Evolutionary conservation across 2,888 invertebrate species (phyloP), one percentile per base, ranked within the genome.

Genomic region (Steinernema scapterisci): DNA sequence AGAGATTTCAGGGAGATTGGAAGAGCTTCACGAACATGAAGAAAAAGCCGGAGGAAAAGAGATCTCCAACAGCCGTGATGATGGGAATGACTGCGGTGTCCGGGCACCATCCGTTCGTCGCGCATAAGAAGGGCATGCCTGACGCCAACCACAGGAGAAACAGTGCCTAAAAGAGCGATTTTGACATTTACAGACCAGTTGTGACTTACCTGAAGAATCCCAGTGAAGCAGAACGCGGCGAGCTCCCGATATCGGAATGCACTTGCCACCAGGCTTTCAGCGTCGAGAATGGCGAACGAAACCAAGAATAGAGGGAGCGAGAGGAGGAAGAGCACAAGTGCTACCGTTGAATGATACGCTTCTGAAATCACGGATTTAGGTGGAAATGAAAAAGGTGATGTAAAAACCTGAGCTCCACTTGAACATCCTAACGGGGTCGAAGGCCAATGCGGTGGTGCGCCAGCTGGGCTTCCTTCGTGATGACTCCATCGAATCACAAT

Each of bases 41-140:
- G 70, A n/a, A 13, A 21, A 23, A 7, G 45, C 7, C 13, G 9
- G 23, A 70, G 23, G 16, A 13, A 7, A 11, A 44, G 43, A 51
- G 31, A 16, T 81, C 81, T 9, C 83, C 83, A 13, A 81, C 72
- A 9, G 82, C 80, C 3, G 83, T 82, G 9, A 83, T 73, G 25
- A 82, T 73, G 11, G 83, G 83, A 73, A 83, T 83, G 21, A 82
- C 81, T 6, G 78, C 78, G 27, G 80, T 80, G 76, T 83, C 83
- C 1, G 83, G 83, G 63, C 82, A 81, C 19, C 82, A 77, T 21
- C 80, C 25, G 56, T 75, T 45, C 21, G 75, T 71, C 82, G 81
- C 82, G 70, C 82, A 76, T 38, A 75, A 71, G 43, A 81, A 79
- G 19, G 80, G 81, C 27, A 83, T 72, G 16, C 80, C 75, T 76